Evolutionary conservation across 2,888 invertebrate species (phyloP), one percentile per base, ranked within the genome.

Genomic region (Cordilura impudica): DNA sequence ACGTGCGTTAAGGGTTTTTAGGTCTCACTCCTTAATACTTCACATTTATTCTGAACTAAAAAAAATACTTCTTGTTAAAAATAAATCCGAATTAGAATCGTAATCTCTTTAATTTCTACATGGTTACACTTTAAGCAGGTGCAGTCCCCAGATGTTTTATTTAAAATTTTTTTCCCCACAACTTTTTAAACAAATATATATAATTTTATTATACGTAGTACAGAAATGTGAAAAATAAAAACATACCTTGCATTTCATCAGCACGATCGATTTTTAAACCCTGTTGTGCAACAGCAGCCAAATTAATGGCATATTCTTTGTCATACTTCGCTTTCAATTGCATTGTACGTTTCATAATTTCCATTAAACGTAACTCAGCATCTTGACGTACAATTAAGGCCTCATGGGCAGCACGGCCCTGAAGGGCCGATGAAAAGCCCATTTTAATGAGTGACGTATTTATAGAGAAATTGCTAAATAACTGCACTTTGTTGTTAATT

Each of bases 331-430:
- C 94, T 91, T 97, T 96, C 83, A 94, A 93, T 83, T 94, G 92
- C 72, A 98, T 92, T 85, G 97, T 96, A 81, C 97, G 91, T 86
- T 95, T 95, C 94, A 98, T 97, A 81, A 94, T 94, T 88, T 98
- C 98, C 92, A 98, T 93, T 56, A 98, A 93, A 83, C 96, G 93
- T 74, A 98, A 92, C 91, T 98, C 98, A 18, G 97, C 96, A 89
- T 98, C 98, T 90, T 98, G 97, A 69, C 98, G 93, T 78, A 94
- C 93, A 84, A 98, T 92, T 84, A 98, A 92, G 82, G 97, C 97
- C 90, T 97, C 97, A 90, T 98, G 98, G 86, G 97, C 96, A 83
- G 94, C 93, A 87, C 95, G 94, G 84, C 96, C 96, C 90, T 97
- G 95, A 71, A 97, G 93, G 87, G 94, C 95, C 84, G 94, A 93